Percentiles rank a stretch among this genome's conserved stretches.
These are phyloP conservation scores for Myotis pilosus DNA, from an alignment of 2,797 vertebrate genomes.

Conservation along the genomic window DNA sequence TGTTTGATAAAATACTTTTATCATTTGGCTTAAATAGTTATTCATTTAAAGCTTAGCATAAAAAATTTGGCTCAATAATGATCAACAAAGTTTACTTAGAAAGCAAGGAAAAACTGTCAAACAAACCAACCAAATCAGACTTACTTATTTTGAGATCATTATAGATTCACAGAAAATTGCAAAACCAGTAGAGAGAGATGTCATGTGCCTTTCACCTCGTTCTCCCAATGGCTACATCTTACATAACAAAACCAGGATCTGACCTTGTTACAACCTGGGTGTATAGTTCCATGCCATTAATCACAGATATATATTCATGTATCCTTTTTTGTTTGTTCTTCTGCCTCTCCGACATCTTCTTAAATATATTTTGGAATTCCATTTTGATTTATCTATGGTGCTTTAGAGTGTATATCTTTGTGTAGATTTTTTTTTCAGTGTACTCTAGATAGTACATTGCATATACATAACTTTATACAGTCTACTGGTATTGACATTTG, in stretches of 20 bases:
- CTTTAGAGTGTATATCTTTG: neutral
- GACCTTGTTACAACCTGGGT: neutral
- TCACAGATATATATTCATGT: neutral
- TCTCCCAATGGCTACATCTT: neutral
- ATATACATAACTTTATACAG: neutral
- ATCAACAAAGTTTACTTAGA: neutral
- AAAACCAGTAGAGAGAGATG: neutral
- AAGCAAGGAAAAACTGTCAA: neutral
- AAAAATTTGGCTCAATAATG: neutral
- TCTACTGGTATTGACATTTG: neutral
- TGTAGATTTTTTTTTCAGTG: neutral
- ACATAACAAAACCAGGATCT: neutral
- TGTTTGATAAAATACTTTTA: neutral
- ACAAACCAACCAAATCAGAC: neutral
- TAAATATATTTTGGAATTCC: neutral
- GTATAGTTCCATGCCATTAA: neutral
- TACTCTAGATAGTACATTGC: neutral
- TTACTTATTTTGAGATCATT: neutral
- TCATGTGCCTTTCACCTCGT: neutral
- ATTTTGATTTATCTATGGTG: neutral
- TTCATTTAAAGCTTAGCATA: neutral
- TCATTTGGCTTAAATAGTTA: neutral
- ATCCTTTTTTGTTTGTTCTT: neutral
- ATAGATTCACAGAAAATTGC: neutral
- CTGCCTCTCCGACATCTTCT: neutral